phyloP scores from a whole-genome alignment of 1,140 invertebrate genomes.

The Temnothorax nylanderi region DNA sequence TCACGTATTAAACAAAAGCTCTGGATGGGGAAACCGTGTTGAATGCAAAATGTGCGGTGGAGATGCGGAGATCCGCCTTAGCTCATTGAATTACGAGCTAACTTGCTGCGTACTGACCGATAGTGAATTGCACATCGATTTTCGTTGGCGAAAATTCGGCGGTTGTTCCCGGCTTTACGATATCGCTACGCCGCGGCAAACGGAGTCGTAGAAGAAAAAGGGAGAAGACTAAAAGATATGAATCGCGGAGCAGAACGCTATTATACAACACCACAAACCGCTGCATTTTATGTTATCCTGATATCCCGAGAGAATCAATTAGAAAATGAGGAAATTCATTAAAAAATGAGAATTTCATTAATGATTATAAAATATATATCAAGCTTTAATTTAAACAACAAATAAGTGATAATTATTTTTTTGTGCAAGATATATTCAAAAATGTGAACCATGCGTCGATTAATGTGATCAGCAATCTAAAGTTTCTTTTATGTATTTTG shows the following conservation, averaged over 20 bases:
- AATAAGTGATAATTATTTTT: not conserved
- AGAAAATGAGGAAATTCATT: not conserved
- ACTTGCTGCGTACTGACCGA: not conserved
- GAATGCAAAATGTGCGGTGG: not conserved
- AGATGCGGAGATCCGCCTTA: not conserved
- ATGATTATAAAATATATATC: not conserved
- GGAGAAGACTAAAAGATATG: not conserved
- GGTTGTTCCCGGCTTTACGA: not conserved
- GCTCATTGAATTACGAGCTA: not conserved
- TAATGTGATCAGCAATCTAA: not conserved
- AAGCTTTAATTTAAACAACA: not conserved
- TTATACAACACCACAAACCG: not conserved
- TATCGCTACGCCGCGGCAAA: not conserved
- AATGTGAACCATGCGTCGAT: not conserved
- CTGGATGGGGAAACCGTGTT: not conserved
- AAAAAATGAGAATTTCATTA: not conserved
- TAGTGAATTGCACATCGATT: conserved; percentile 16
- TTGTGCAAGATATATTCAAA: not conserved
- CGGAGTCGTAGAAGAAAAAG: not conserved
- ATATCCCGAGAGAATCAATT: not conserved
- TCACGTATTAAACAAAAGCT: conserved; percentile 22
- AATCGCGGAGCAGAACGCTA: not conserved
- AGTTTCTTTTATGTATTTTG: not conserved
- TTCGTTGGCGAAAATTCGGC: conserved; percentile 18
- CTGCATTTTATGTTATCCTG: not conserved